Percentiles rank a stretch among this genome's conserved stretches.
These are phyloP conservation scores for Xylota segnis DNA, from an alignment of 2,888 invertebrate species.

Conservation along the genomic window DNA sequence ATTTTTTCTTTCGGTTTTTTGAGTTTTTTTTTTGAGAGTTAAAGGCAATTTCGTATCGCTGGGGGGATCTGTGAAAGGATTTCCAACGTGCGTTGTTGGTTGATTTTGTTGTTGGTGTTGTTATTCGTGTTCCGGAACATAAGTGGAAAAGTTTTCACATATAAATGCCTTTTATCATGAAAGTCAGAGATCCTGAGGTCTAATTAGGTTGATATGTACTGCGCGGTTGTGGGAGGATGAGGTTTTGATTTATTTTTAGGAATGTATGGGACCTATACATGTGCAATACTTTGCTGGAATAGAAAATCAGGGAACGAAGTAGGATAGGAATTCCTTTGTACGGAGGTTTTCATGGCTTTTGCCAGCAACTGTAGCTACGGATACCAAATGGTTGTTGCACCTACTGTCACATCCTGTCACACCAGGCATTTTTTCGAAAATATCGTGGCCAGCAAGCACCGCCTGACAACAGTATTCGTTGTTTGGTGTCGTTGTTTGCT, in stretches of 20 bases:
- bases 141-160: constrained; percentile 40
- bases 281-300: background rate
- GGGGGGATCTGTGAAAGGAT: constrained; percentile 20
- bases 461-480: too few species aligned
- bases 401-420: too few species aligned
- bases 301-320: background rate
- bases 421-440: too few species aligned
- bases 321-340: too few species aligned
- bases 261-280: constrained; percentile 1
- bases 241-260: constrained; percentile 24
- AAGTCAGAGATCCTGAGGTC: constrained; percentile 44
- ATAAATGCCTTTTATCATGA: constrained; percentile 36
- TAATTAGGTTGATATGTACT: constrained; percentile 33
- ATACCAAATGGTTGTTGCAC: too few species aligned
- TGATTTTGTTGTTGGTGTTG: background rate
- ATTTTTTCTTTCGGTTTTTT: background rate
- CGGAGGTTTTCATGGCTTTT: too few species aligned
- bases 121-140: constrained; percentile 6
- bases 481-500: too few species aligned
- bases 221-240: background rate
- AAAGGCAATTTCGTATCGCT: background rate
- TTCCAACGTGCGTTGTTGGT: background rate
- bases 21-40: too few species aligned
- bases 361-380: too few species aligned
- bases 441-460: too few species aligned